Evolutionary conservation across 1,140 invertebrate genomes (phyloP).

Genomic region (Acromyrmex echinatior): DNA sequence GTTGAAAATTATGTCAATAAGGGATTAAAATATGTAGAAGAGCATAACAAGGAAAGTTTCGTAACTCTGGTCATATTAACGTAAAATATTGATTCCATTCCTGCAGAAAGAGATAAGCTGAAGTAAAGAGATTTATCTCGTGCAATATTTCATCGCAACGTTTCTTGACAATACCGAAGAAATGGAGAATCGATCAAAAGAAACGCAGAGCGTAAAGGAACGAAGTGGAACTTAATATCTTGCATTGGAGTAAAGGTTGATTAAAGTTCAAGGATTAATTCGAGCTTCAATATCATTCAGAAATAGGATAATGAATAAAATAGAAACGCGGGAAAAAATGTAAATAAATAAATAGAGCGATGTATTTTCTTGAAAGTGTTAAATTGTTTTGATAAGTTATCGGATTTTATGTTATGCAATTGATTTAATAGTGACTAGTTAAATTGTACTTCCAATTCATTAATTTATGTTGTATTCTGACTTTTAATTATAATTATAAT

Average conservation of each 20-base stretch:
- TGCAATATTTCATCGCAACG: slow-evolving; percentile 36
- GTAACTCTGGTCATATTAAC: not conserved
- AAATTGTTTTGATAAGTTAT: not conserved
- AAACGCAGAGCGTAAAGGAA: slow-evolving; percentile 15
- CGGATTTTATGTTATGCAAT: not conserved
- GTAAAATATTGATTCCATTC: slow-evolving; percentile 11
- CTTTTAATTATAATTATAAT: not conserved
- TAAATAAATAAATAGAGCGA: not conserved
- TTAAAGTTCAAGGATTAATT: slow-evolving; percentile 44
- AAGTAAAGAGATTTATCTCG: slow-evolving; percentile 25
- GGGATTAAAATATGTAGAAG: not conserved
- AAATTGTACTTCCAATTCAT: not conserved
- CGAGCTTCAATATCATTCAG: slow-evolving; percentile 11
- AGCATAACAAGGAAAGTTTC: not conserved
- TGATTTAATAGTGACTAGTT: not conserved
- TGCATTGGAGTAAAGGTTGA: not conserved
- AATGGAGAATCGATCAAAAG: slow-evolving; percentile 23
- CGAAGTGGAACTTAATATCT: slow-evolving; percentile 36
- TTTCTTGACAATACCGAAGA: slow-evolving; percentile 7
- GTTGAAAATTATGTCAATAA: not conserved
- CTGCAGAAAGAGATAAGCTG: not conserved
- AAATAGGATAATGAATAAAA: slow-evolving; percentile 14
- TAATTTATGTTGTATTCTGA: not conserved
- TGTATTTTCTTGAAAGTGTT: not conserved
- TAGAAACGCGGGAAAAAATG: not conserved